Percentiles rank a stretch among this genome's conserved stretches.
These are phyloP conservation scores for Orthonychiurus folsomi DNA, from an alignment of 2,888 invertebrate genomes.

Conservation along the genomic window DNA sequence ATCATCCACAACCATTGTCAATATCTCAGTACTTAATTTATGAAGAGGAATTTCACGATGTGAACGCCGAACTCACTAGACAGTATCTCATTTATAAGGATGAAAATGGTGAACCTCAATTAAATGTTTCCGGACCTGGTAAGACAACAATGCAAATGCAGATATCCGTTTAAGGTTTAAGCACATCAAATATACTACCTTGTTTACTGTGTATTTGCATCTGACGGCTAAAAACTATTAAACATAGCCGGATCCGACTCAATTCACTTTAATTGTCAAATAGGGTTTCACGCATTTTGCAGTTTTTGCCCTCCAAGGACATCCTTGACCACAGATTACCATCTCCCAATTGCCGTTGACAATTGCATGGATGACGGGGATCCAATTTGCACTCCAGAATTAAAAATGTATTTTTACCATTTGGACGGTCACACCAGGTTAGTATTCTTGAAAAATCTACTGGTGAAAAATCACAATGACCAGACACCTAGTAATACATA, in stretches of 20 bases:
- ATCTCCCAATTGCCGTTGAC: not conserved
- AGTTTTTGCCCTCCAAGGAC: constrained; percentile 1
- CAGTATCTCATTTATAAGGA: not conserved
- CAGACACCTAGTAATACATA: not conserved
- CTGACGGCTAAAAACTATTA: too few species aligned
- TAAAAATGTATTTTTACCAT: not conserved
- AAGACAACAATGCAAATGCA: too few species aligned
- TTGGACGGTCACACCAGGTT: not conserved
- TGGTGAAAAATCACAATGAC: not conserved
- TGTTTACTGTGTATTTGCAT: too few species aligned
- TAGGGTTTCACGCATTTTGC: not conserved
- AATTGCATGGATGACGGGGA: constrained; percentile 5
- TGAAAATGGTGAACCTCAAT: not conserved
- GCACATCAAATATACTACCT: too few species aligned
- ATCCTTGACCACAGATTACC: not conserved
- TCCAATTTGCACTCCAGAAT: not conserved
- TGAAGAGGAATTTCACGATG: not conserved
- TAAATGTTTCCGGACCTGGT: not conserved
- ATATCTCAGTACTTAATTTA: too few species aligned
- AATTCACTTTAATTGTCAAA: too few species aligned
- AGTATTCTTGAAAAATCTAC: not conserved
- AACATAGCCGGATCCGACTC: too few species aligned
- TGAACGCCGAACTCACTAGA: not conserved
- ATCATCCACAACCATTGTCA: too few species aligned
- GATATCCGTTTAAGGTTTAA: too few species aligned